Base-by-base conservation (phyloP, 1,140 invertebrate genomes). In the Lepidurus apus region DNA sequence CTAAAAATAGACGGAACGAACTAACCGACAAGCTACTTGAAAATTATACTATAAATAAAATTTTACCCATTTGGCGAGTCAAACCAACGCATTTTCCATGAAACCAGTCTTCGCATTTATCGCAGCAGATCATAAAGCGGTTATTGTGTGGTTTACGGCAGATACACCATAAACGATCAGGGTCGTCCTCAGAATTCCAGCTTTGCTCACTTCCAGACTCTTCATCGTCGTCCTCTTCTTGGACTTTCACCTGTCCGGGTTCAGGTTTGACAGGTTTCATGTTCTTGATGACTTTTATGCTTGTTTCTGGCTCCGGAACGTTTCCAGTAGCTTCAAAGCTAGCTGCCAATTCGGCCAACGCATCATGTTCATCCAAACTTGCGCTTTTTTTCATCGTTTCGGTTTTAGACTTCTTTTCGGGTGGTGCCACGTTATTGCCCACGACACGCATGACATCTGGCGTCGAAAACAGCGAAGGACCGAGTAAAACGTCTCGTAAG, bases 91-190 rank as follows among this genome's bases (percentile, higher is more conserved):
- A 98, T 82, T 93, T 95, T 8, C 96, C 96, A 85, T 98, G 97
- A 84, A 95, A 98, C 96, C 96, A 98, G 82, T 98, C 95, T 84
- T 97, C 93, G 85, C 96, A 98, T 1, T 90, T 89, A 85, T 98
- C 97, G 85, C 97, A 98, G 84, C 95, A 96, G 83, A 98, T 98
- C 97, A 98, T 98, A 84, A 98, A 98, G 43, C 95, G 89, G 86
- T 97, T 96, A 82, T 96, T 95, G 84, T 98, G 95, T 0, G 96
- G 96, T 83, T 95, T 93, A 82, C 93, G 91, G 84, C 96, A 98
- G 82, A 98, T 93, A 85, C 96, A 98, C 95, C 96, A 98, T 34
- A 98, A 86, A 85, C 93, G 92, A 81, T 96, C 91, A 5, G 95
- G 95, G 89, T 98, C 95, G 87, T 97, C 95, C 85, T 97, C 94